Percentiles rank a stretch among this genome's conserved stretches.
Evolutionary conservation across 92 coral and sea anemone genomes (phyloP).

Genomic region (Scolanthus callimorphus): DNA sequence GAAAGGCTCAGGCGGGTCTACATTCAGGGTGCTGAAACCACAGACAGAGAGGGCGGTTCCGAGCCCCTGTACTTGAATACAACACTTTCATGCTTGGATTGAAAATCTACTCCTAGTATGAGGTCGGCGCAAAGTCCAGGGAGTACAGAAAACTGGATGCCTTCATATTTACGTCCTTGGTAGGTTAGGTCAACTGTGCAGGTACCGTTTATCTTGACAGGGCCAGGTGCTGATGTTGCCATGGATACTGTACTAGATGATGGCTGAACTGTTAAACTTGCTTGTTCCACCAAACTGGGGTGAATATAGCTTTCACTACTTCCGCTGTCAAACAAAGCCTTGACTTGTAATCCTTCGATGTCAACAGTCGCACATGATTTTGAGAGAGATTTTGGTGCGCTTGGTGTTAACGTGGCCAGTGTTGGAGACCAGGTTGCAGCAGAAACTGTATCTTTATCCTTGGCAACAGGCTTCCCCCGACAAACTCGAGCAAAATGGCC

Average conservation of each 20-base stretch:
- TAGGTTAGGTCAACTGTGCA: constrained; percentile 24
- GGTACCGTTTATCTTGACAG: constrained; percentile 19
- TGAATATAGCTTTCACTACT: constrained; percentile 46
- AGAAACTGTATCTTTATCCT: too few relatives aligned
- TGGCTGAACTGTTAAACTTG: constrained; percentile 20
- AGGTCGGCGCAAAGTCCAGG: constrained; percentile 57
- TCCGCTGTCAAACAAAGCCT: constrained; percentile 57
- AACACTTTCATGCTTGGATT: constrained; percentile 49
- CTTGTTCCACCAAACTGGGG: constrained; percentile 30
- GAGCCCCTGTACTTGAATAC: constrained; percentile 48
- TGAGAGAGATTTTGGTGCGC: constrained; percentile 26
- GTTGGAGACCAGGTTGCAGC: constrained; percentile 38
- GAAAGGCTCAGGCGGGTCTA: constrained; percentile 45
- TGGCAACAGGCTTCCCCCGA: constrained; percentile 1
- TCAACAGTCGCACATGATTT: constrained; percentile 33
- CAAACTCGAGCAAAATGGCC: too few relatives aligned
- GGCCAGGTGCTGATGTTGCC: constrained; percentile 21
- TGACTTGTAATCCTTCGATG: constrained; percentile 29
- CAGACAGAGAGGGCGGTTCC: constrained; percentile 46
- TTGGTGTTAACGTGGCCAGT: constrained; percentile 32
- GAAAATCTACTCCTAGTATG: constrained; percentile 53
- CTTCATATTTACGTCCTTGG: constrained; percentile 24
- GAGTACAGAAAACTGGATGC: constrained; percentile 24
- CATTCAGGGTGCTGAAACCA: constrained; percentile 31
- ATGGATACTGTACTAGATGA: constrained; percentile 29